Base-by-base conservation (phyloP, 1,140 invertebrate genomes). In the Arion vulgaris region DNA sequence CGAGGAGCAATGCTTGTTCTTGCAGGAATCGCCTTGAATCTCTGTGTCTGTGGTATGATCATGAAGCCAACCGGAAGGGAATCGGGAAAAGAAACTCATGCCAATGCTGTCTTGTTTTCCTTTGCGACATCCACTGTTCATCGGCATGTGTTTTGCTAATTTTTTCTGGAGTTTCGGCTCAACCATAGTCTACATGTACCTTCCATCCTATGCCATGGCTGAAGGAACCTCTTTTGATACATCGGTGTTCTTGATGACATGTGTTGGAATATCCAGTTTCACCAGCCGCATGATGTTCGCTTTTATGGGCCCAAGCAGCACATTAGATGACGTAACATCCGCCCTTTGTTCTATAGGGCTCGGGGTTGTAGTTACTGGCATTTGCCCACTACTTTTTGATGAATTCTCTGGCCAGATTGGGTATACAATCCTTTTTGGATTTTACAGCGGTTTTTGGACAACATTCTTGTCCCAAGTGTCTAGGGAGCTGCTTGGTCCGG, bases 1-100 rank as follows among this genome's bases (percentile, higher is more conserved):
- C 93, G 96, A 69, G 96, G 96, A n/a, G 95, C 96, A 2, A 95
- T 96, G 0, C 91, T 97, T 0, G 95, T 98, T 72, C 91, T 98
- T 9, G 95, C 96, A 0, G 97, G 96, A 15, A 91, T 97, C 13
- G 97, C 97, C 87, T 92, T 98, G 1, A 97, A 97, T 91, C 94
- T 98, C 86, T 95, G 95, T 36, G 96, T 97, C 0, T 98, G 96
- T 91, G 97, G 97, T 0, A 94, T 95, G 23, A 15, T 89, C 11
- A 90, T 91, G 89, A 87, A 85, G 32, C 89, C 90, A 1, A 57
- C 68, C 4, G 68, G 71, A 5, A 80, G 83, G 51, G 81, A 87
- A 19, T 90, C n/a, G 88, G 80, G 86, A 90, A 69, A 83, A 89
- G 39, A 84, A 77, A 32, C 84, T 91, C 28, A 80, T 89, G 57